These are phyloP conservation scores for Pipistrellus pipistrellus DNA, from an alignment of 2,797 vertebrate species.

Conservation along the genomic window DNA sequence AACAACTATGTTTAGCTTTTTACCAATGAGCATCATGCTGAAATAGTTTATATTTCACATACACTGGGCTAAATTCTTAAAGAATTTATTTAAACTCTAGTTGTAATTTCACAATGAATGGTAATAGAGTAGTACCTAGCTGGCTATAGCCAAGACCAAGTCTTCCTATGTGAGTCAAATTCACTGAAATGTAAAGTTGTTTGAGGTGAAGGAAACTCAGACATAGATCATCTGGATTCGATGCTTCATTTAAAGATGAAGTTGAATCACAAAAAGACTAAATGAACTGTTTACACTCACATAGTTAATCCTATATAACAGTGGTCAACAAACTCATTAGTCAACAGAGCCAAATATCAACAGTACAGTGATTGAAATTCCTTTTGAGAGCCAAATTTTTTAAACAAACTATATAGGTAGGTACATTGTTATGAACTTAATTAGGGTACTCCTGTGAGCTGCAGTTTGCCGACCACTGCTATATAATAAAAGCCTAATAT, in stretches of 20 bases:
- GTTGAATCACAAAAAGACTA: constrained; percentile 3
- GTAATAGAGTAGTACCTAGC: not conserved
- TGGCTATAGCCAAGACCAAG: not conserved
- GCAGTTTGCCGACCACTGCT: too few species aligned
- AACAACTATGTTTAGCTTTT: constrained; percentile 33
- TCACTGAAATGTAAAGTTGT: not conserved
- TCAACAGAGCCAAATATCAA: too few species aligned
- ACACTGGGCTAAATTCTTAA: constrained; percentile 17
- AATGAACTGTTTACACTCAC: not conserved
- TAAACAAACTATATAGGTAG: too few species aligned
- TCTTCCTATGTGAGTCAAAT: constrained; percentile 24
- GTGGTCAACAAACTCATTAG: too few species aligned
- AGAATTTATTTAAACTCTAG: constrained; percentile 30
- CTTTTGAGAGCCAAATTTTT: too few species aligned
- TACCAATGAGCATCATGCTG: not conserved
- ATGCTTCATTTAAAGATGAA: constrained; percentile 43
- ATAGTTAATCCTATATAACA: not conserved
- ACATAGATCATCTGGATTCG: not conserved
- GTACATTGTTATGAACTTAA: too few species aligned
- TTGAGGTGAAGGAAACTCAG: not conserved
- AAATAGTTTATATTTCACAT: constrained; percentile 60
- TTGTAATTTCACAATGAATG: constrained; percentile 22
- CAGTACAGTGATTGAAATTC: too few species aligned
- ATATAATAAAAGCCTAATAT: too few species aligned
- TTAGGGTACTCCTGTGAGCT: too few species aligned